Evolutionary conservation across 2,797 vertebrate species (phyloP).

Genomic region (Nannoperca australis): DNA sequence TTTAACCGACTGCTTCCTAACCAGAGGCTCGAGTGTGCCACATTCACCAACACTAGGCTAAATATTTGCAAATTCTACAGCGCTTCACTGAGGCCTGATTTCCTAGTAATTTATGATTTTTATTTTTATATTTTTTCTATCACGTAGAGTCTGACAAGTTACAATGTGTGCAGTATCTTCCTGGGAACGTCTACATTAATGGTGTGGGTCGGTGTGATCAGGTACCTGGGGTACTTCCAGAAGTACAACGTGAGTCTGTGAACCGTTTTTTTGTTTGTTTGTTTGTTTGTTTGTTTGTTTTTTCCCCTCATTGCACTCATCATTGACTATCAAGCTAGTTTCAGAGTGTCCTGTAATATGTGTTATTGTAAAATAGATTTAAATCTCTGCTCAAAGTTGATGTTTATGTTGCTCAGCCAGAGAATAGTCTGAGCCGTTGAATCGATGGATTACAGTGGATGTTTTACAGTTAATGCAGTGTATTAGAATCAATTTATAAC

Average conservation of each 20-base stretch:
- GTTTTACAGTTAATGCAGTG: background rate
- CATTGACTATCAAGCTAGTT: background rate
- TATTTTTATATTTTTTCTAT: background rate
- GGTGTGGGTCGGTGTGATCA: slow-evolving; percentile 97
- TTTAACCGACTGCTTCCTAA: background rate
- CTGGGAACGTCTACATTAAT: slow-evolving; percentile 95
- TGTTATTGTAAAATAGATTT: background rate
- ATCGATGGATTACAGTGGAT: background rate
- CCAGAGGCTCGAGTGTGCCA: background rate
- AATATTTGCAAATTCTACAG: background rate
- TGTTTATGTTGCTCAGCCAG: too few relatives aligned
- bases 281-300: too few relatives aligned
- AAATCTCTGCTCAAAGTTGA: background rate
- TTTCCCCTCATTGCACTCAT: background rate
- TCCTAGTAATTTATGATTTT: background rate
- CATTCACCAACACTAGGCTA: background rate
- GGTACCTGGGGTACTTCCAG: slow-evolving; percentile 98
- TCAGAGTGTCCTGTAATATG: too few relatives aligned
- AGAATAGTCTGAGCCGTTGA: background rate
- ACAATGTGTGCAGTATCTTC: slow-evolving; percentile 97
- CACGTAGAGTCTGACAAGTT: slow-evolving; percentile 92
- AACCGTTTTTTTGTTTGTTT: too few relatives aligned
- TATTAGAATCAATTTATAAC: background rate
- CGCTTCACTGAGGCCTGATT: background rate
- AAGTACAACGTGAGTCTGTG: slow-evolving; percentile 93